Base-by-base conservation (phyloP, 2,888 invertebrate genomes). In the Hipparchia sbordonii region DNA sequence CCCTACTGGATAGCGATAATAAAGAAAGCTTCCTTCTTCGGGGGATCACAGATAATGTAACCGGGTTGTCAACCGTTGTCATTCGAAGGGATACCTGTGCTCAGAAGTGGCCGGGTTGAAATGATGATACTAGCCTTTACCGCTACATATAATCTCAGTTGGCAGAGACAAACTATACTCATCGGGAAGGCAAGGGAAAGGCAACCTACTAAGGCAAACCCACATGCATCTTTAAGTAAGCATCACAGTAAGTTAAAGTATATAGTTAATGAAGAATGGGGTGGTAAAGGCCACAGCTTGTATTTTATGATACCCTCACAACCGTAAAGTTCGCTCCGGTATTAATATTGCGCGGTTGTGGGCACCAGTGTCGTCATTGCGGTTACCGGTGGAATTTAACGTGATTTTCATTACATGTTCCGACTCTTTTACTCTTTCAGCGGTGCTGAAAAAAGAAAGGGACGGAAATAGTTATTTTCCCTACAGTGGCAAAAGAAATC, bases 311-410 rank as follows among this genome's bases (percentile, higher is more conserved):
- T 45, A 65, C 48, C 77, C 80, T 77, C 77, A 78, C 80, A 78
- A 80, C 76, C 81, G 78, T 84, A 82, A 82, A 82, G 77, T 77
- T 78, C 5, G 13, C 77, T 77, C 72, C 77, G 72, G 79, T 83
- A 84, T 81, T 80, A 83, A 80, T 83, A 82, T 73, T 74, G 73
- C 71, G 68, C 45, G 67, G 61, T 67, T 56, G 57, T 67, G 71
- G 66, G 71, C 10, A 48, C 67, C 70, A 72, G 67, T 71, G 73
- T 73, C 65, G 72, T 48, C 70, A 62, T 65, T 57, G 54, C 46
- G 60, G 68, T 67, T 57, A 72, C 71, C 72, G 72, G 62, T 74
- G 75, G 56, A 69, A 74, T 61, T 70, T 68, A 63, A 70, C 62
- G 72, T 52, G 65, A 67, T 67, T 70, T 75, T 73, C 62, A 73